phyloP scores from a whole-genome alignment of 2,113 vertebrate genomes.

The Sarotherodon lohbergeri region DNA sequence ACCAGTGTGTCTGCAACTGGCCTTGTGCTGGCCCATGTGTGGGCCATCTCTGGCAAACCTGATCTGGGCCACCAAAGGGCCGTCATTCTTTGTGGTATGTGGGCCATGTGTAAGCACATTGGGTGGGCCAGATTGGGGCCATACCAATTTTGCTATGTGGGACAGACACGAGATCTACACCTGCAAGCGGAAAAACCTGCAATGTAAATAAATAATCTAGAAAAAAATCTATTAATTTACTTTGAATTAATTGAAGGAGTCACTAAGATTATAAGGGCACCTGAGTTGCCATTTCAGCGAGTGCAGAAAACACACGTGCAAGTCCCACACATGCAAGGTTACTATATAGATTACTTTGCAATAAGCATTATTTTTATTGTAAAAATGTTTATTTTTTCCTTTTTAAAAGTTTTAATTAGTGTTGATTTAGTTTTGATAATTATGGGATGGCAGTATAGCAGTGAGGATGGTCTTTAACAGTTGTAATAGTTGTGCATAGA shows the following conservation, averaged over 20 bases:
- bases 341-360: background rate
- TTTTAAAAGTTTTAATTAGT: background rate
- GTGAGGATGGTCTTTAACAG: background rate
- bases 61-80: too few species aligned
- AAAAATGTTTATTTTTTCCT: background rate
- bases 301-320: background rate
- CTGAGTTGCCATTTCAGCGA: background rate
- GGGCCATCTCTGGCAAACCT: too few species aligned
- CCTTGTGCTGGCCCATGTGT: too few species aligned
- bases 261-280: background rate
- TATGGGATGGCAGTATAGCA: background rate
- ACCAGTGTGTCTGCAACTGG: too few species aligned
- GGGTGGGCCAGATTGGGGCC: background rate
- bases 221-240: background rate
- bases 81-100: too few species aligned
- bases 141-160: background rate
- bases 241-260: background rate
- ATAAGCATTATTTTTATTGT: background rate
- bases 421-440: background rate
- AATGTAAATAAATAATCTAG: background rate
- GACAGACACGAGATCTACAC: background rate
- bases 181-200: background rate
- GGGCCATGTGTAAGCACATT: background rate
- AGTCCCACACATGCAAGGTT: background rate
- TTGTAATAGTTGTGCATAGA: background rate